Evolutionary conservation across 2,888 invertebrate genomes (phyloP).

Genomic region (Linyphia triangularis): DNA sequence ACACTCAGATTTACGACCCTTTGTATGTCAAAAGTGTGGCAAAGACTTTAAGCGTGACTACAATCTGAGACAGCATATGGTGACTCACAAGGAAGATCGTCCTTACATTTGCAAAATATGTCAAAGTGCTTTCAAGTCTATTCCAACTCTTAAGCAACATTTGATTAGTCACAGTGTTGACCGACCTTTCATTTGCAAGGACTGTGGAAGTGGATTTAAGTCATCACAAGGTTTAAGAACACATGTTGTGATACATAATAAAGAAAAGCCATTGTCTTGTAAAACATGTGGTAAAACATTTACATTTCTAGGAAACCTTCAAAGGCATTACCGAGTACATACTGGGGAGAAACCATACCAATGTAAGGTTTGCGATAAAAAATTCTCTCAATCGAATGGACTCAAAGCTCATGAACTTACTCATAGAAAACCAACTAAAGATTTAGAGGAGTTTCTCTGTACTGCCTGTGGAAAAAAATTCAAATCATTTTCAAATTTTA

Average conservation of each 20-base stretch:
- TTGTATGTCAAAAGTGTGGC: constrained; percentile 66
- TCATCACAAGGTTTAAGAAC: constrained; percentile 62
- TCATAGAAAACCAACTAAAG: constrained; percentile 44
- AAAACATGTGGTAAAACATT: constrained; percentile 66
- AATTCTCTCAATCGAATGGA: constrained; percentile 69
- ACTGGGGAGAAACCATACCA: constrained; percentile 68
- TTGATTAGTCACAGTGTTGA: constrained; percentile 67
- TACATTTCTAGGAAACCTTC: constrained; percentile 62
- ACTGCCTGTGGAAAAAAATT: constrained; percentile 61
- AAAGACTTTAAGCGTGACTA: constrained; percentile 64
- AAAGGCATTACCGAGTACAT: constrained; percentile 62
- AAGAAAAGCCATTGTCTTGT: constrained; percentile 61
- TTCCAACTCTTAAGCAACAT: constrained; percentile 65
- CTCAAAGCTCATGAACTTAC: constrained; percentile 67
- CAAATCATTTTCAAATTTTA: constrained; percentile 58
- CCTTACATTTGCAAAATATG: constrained; percentile 62
- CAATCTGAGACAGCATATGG: constrained; percentile 54
- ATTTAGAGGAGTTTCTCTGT: constrained; percentile 34
- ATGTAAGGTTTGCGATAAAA: constrained; percentile 54
- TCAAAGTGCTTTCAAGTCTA: constrained; percentile 53
- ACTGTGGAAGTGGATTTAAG: constrained; percentile 64
- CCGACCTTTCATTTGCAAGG: constrained; percentile 61
- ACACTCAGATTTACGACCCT: constrained; percentile 55
- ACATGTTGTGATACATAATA: constrained; percentile 58
- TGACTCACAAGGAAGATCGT: constrained; percentile 63